Percentiles rank a stretch among this genome's conserved stretches.
phyloP scores from a whole-genome alignment of 1,140 invertebrate genomes.

The Antheraea pernyi region DNA sequence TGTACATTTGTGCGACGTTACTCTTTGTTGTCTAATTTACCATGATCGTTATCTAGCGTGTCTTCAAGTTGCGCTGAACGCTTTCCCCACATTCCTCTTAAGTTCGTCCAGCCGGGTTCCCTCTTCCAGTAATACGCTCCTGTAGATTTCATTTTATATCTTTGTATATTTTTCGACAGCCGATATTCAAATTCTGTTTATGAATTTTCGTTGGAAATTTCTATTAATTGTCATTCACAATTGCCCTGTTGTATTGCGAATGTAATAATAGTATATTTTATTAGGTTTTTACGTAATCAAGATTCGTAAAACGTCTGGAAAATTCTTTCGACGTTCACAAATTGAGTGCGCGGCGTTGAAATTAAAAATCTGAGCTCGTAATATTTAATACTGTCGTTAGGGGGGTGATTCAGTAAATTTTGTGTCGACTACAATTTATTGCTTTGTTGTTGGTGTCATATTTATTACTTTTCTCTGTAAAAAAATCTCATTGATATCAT shows the following conservation, averaged over 20 bases:
- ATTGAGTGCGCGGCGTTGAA: slow-evolving; percentile 30
- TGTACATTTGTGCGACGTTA: background rate
- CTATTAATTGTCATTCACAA: background rate
- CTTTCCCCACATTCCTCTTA: slow-evolving; percentile 87
- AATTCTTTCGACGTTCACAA: slow-evolving; percentile 19
- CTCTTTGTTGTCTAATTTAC: slow-evolving; percentile 34
- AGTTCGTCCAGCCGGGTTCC: slow-evolving; percentile 86
- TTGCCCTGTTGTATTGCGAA: background rate
- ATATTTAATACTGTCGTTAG: slow-evolving; percentile 25
- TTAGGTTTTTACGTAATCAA: slow-evolving; percentile 17
- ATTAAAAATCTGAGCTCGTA: slow-evolving; percentile 31
- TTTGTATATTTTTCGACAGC: slow-evolving; percentile 1
- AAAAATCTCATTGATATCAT: background rate
- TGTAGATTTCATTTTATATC: slow-evolving; percentile 35
- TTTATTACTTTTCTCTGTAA: slow-evolving; percentile 1
- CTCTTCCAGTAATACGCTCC: slow-evolving; percentile 83
- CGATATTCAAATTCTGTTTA: background rate
- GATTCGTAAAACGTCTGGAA: slow-evolving; percentile 12
- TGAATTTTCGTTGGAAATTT: background rate
- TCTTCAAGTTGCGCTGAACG: slow-evolving; percentile 39
- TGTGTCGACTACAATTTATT: slow-evolving; percentile 6
- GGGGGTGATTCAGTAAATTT: slow-evolving; percentile 7
- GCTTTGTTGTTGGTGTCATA: background rate
- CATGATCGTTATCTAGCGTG: slow-evolving; percentile 48
- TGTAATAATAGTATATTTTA: background rate